Conservation (phyloP, 2,888 invertebrate species). For the Isotomurus palustris region DNA sequence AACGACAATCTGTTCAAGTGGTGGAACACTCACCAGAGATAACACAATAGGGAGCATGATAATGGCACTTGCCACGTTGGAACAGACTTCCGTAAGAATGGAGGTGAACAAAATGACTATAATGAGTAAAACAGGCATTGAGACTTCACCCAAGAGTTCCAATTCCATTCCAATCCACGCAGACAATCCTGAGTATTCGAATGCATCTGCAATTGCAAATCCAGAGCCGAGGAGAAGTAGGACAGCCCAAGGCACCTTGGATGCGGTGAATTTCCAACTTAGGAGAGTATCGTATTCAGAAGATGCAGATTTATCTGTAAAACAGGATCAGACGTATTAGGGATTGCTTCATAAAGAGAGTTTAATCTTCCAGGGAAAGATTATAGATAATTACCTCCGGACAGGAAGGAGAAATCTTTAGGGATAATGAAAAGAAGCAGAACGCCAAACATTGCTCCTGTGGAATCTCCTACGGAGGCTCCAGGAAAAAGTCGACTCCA, state of each 20-base stretch:
- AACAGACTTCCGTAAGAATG: constrained; percentile 28
- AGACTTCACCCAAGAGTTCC: constrained; percentile 1
- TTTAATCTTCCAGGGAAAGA: too few species aligned
- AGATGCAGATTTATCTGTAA: constrained; percentile 6
- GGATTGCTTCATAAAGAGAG: too few species aligned
- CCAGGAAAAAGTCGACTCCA: constrained; percentile 19
- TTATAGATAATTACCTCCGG: constrained; percentile 19
- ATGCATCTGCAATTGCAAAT: constrained; percentile 21
- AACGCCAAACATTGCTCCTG: constrained; percentile 27
- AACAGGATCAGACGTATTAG: not conserved
- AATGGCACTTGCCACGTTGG: constrained; percentile 20
- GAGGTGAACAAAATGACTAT: constrained; percentile 26
- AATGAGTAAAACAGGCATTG: constrained; percentile 9
- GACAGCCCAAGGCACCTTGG: constrained; percentile 37
- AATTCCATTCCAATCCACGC: constrained; percentile 17
- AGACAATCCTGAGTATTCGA: constrained; percentile 16
- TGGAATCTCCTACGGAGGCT: constrained; percentile 23
- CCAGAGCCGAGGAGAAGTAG: constrained; percentile 29
- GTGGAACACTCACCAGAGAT: constrained; percentile 21
- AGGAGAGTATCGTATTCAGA: constrained; percentile 17
- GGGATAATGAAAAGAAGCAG: constrained; percentile 34
- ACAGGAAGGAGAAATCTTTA: constrained; percentile 19
- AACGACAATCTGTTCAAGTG: too few species aligned
- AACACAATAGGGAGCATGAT: constrained; percentile 22
- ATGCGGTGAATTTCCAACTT: constrained; percentile 35